Evolutionary conservation across 2,888 invertebrate species (phyloP).

Genomic region (Oxycera nigricornis): DNA sequence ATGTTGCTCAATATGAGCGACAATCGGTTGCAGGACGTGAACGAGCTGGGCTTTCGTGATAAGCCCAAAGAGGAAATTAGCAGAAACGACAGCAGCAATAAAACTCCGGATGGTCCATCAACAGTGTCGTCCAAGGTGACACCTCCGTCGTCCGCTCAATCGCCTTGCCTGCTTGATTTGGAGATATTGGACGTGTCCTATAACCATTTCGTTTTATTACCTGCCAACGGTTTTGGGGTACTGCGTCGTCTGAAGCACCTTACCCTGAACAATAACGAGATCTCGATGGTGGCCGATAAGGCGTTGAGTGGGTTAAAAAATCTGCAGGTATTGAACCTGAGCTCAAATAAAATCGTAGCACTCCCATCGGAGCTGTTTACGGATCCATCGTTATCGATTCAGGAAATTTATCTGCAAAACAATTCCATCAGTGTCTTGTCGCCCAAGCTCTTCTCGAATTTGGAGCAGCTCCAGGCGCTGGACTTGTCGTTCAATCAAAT

Average conservation of each 20-base stretch:
- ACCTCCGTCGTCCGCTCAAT: slow-evolving; percentile 43
- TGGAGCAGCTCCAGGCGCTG: slow-evolving; percentile 80
- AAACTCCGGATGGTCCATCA: slow-evolving; percentile 38
- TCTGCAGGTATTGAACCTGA: slow-evolving; percentile 85
- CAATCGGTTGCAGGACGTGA: slow-evolving; percentile 87
- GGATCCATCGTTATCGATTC: slow-evolving; percentile 79
- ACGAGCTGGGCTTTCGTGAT: slow-evolving; percentile 84
- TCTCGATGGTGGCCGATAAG: slow-evolving; percentile 85
- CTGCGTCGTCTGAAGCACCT: slow-evolving; percentile 79
- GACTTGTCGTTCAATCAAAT: slow-evolving; percentile 87
- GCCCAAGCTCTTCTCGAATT: slow-evolving; percentile 83
- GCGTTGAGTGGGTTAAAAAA: slow-evolving; percentile 82
- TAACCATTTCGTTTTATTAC: slow-evolving; percentile 85
- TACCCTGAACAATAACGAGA: slow-evolving; percentile 86
- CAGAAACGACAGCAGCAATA: slow-evolving; percentile 33
- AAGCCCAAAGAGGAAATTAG: slow-evolving; percentile 33
- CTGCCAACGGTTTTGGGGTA: slow-evolving; percentile 82
- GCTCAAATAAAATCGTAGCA: slow-evolving; percentile 88
- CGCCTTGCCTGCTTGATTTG: slow-evolving; percentile 76
- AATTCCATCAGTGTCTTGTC: slow-evolving; percentile 88
- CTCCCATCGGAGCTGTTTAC: slow-evolving; percentile 85
- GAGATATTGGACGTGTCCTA: slow-evolving; percentile 83
- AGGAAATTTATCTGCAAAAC: slow-evolving; percentile 89
- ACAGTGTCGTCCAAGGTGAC: slow-evolving; percentile 54
- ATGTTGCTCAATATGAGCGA: slow-evolving; percentile 84